Base-by-base conservation (phyloP, 1,140 invertebrate genomes). In the Brachionus sp. region DNA sequence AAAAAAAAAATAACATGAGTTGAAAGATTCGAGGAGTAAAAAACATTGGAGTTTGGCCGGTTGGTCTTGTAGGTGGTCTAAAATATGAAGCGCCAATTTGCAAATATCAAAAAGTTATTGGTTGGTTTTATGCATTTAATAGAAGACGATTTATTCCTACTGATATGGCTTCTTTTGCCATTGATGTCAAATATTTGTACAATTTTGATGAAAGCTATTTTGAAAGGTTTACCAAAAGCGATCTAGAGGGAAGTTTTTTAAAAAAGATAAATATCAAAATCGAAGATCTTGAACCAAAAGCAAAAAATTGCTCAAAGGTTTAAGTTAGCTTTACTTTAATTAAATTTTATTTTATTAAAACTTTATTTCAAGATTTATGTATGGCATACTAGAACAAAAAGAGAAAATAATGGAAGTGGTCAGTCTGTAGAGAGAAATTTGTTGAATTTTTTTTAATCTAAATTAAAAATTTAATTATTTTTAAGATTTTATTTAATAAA, bases 131-230 rank as follows among this genome's bases (percentile, higher is more conserved):
- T 94, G 85, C 93, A 93, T 44, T 98, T 94, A 94, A 93, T 93
- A 85, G 93, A 95, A 92, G 95, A 84, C 90, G 97, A 85, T 92
- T 93, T 0, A 98, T 98, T 90, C 95, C 97, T 4, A 92, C 97
- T 35, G 98, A 99, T 86, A 99, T 99, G 97, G 97, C 97, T 2
- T 96, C 95, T 0, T 99, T 99, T 90, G 96, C 95, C 12, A 93
- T 99, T 13, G 96, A 95, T 88, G 87, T 96, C 1, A 90, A 92
- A 25, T 88, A 96, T n/a, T 46, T 75, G 13, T 25, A 75, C 23
- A 9, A 70, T 3, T 42, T 39, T 37, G 70, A 75, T 46, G 23
- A 75, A 7, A 75, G 19, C 44, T 75, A 25, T 75, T 75, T 75
- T 75, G 70, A 75, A 46, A 44, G 70, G 25, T 46, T 46, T 46